These are phyloP conservation scores for Synergus laeviventris DNA, from an alignment of 2,888 invertebrate genomes.

Conservation along the genomic window DNA sequence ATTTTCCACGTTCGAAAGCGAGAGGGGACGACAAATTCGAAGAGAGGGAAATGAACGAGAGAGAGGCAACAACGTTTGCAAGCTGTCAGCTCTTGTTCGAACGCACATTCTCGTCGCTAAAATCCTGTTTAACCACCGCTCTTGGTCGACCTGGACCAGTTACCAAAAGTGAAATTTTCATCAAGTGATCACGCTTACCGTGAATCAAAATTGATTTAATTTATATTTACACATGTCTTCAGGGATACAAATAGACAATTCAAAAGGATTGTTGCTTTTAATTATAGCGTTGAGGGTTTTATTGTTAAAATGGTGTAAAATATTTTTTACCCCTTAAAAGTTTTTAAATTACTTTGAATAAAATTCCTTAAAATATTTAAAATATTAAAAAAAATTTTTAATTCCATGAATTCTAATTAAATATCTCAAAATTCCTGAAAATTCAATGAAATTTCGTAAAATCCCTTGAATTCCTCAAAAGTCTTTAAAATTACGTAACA, in stretches of 20 bases:
- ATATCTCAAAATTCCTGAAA: no score
- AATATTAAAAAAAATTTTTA: no score
- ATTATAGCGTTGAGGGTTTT: no score
- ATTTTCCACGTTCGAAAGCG: slow-evolving; percentile 48
- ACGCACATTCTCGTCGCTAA: slow-evolving; percentile 22
- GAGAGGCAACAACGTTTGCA: slow-evolving; percentile 17
- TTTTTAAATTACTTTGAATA: no score
- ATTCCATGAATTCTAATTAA: no score
- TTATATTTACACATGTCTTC: not conserved
- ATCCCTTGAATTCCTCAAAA: no score
- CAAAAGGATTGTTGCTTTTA: no score
- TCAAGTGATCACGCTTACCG: not conserved
- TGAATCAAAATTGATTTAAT: not conserved
- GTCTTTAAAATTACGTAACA: no score
- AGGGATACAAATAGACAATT: not conserved
- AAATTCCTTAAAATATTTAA: no score
- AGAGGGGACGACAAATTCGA: slow-evolving; percentile 17
- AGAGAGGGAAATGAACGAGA: slow-evolving; percentile 13
- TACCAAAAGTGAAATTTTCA: not conserved
- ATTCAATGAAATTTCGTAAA: no score
- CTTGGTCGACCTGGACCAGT: slow-evolving; percentile 13
- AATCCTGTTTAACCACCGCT: slow-evolving; percentile 26
- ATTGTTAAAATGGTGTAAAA: no score
- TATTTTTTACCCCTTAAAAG: no score
- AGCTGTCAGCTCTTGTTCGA: slow-evolving; percentile 31